Conservation (phyloP, 2,797 vertebrate genomes). For the Trachops cirrhosus region DNA sequence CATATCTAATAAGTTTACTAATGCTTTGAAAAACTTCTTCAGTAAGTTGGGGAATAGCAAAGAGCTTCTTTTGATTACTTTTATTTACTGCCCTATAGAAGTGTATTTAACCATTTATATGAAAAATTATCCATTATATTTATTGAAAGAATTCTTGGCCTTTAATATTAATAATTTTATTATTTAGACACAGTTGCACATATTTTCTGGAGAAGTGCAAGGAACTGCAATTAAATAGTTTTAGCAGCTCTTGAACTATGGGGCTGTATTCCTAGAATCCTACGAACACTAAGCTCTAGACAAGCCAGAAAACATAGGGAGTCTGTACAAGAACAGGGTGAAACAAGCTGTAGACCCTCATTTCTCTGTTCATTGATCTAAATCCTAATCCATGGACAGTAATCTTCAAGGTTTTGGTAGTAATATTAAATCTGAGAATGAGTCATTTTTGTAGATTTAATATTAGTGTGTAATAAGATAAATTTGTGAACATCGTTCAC, state of each 20-base stretch:
- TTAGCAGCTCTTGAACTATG: background rate
- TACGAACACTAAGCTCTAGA: background rate
- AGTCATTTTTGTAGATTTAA: background rate
- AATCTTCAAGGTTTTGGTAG: background rate
- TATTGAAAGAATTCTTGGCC: background rate
- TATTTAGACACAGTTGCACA: background rate
- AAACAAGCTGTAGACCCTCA: background rate
- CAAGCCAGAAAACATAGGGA: background rate
- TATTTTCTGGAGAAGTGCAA: background rate
- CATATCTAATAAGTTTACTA: background rate
- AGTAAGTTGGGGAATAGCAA: background rate
- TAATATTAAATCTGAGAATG: background rate
- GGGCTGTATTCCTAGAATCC: background rate
- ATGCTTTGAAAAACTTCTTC: background rate
- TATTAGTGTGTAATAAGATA: background rate
- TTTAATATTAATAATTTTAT: constrained; percentile 9
- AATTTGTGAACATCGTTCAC: background rate
- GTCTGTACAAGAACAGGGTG: background rate
- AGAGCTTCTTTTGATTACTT: background rate
- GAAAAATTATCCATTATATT: constrained; percentile 26
- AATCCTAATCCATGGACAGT: background rate
- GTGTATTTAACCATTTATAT: background rate
- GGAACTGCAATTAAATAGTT: background rate
- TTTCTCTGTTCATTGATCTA: background rate
- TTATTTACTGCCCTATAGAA: background rate